Base-by-base conservation (phyloP, 2,113 vertebrate species). In the Ochotona curzoniae region DNA sequence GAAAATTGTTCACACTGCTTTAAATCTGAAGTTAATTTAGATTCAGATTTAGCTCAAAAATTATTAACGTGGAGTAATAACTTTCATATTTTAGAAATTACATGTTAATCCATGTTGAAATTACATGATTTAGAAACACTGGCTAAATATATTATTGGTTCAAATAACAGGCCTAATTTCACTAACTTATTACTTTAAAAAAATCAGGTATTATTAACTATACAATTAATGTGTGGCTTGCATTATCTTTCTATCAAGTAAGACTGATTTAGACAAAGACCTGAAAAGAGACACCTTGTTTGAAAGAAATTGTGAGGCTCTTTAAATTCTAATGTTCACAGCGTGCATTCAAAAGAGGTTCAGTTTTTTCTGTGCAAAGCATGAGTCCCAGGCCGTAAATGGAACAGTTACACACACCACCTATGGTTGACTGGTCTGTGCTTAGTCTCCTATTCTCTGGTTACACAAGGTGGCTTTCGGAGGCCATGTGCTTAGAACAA, bases 51-150 rank as follows among this genome's bases (percentile, higher is more conserved):
- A 47, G 35, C 84, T 18, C 54, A 82, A 88, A 92, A 71, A 67
- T 64, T 11, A 17, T 67, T 44, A 44, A 66, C 80, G 64, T 44
- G 66, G 28, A 30, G 14, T 73, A 87, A 21, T 38, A 63, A 84
- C 64, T 81, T 83, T 84, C 74, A 44, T 92, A 84, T n/a, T 18
- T 66, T 64, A 70, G 51, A 83, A 95, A 95, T 86, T 79, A 61
- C 13, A 49, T 49, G 51, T 8, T 75, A 38, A 61, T 79, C 86
- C 20, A 61, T 44, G 25, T 32, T 89, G 18, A 88, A 91, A 90
- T 76, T 64, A 28, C 75, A 83, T 70, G n/a, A 83, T 23, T 94
- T 84, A 69, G 30, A 38, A 73, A 64, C 69, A 91, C 9, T 67
- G 61, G 44, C 28, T 69, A 90, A 91, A 80, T 23, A 60, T 20